Base-by-base conservation (phyloP, 2,113 vertebrate genomes). In the Furnarius figulus region DNA sequence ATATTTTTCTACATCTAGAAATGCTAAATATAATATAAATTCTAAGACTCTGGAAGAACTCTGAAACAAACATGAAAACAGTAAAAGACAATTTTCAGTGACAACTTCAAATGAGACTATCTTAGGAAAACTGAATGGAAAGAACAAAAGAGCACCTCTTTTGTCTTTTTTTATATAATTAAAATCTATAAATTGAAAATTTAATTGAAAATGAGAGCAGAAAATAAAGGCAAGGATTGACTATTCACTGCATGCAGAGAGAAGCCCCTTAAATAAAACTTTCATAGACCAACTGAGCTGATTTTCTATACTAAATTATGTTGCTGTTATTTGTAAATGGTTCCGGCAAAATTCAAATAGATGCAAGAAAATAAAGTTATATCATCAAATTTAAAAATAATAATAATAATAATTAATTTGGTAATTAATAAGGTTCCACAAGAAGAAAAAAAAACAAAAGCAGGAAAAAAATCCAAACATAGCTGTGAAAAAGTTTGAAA, bases 151-250 rank as follows among this genome's bases (percentile, higher is more conserved):
- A 62, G 6, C 4, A 12, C n/a, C 49, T 59, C 7, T 49, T 28
- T 61, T 52, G 19, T 31, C 15, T 53, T 89, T 85, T 85, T 89
- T 18, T 20, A n/a, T 33, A 82, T 33, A 91, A 79, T 65, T 90
- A 83, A 85, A 90, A 83, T 8, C 33, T 70, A 33, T 35, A 82
- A 71, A 79, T 79, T 62, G 42, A 56, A 88, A 40, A 65, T 22
- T 42, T 46, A 89, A 89, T 75, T 68, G 35, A 89, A 94, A 89
- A 82, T 19, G 8, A 85, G 53, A 61, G 31, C n/a, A 76, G 62
- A 93, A 95, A 87, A 93, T 89, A 89, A 83, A 88, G 55, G 53
- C 63, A 80, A 44, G 56, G 8, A 85, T 90, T 87, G 92, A 89
- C 82, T 85, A 91, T 58, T 78, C 53, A 65, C 62, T 78, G 20